Conservation (phyloP, 2,113 vertebrate genomes). For the Lepus europaeus region DNA sequence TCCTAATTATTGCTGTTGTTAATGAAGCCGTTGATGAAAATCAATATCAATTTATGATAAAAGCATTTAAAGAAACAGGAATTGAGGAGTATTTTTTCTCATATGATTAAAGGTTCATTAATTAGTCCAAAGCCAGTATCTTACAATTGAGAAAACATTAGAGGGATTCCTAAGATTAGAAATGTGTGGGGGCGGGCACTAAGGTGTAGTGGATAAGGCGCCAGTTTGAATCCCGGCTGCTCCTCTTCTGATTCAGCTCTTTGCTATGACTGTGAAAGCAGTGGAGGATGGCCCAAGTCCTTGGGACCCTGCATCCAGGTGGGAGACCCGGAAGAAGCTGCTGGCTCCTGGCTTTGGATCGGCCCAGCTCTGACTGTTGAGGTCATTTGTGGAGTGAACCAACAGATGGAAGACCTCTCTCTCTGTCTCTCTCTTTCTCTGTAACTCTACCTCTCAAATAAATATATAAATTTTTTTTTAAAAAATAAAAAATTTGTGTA, state of each 20-base stretch:
- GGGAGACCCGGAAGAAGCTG: too few species aligned
- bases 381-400: too few species aligned
- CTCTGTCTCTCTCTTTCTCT: too few species aligned
- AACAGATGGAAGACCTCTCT: too few species aligned
- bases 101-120: not conserved
- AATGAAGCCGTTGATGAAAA: not conserved
- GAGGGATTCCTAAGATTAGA: not conserved
- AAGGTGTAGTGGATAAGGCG: too few species aligned
- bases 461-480: not conserved
- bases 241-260: too few species aligned
- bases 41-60: not conserved
- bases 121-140: not conserved
- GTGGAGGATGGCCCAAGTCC: too few species aligned
- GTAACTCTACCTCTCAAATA: not conserved
- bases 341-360: too few species aligned
- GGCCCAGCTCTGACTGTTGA: too few species aligned
- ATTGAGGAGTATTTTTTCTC: not conserved
- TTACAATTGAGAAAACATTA: not conserved
- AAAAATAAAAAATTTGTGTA: not conserved
- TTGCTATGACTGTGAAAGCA: too few species aligned
- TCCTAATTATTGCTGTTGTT: not conserved
- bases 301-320: too few species aligned
- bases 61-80: not conserved
- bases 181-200: not conserved
- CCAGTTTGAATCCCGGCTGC: too few species aligned